Base-by-base conservation (phyloP, 2,888 invertebrate species). In the Schrankia costaestrigalis region DNA sequence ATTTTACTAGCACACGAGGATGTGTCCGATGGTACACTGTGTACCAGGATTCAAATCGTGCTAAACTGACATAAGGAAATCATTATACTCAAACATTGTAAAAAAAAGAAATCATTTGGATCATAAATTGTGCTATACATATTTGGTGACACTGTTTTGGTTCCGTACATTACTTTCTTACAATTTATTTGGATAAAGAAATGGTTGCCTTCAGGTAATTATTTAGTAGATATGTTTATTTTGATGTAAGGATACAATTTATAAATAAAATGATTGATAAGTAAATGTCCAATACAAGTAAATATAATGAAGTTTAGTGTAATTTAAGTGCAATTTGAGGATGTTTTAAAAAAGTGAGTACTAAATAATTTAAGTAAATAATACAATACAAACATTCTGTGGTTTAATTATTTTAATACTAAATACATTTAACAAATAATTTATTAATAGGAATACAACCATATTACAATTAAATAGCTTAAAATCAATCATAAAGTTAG, bases 1-100 rank as follows among this genome's bases (percentile, higher is more conserved):
- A 56, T 52, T 56, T 65, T 63, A 66, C 60, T 70, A 66, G 69
- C 63, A 57, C 56, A 56, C 63, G 25, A 12, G 66, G 68, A 69
- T 70, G 67, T 65, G 61, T 56, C 59, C 63, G 48, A 46, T 47
- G 56, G 59, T 54, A 62, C 53, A 59, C 55, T 63, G 63, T 47
- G 52, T 52, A 47, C 49, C 61, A 45, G 51, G 53, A 48, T 53
- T 28, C 40, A 35, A 42, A 35, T 41, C 37, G 46, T 41, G 46
- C 39, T 31, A 44, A 38, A 29, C 41, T 42, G 41, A 44, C 35
- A 35, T 44, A 35, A 42, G 52, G 38, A 52, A 34, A 46, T 46
- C 36, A 41, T 47, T 46, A 47, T 42, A 42, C 36, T n/a, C n/a
- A n/a, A n/a, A n/a, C n/a, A n/a, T n/a, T 59, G 51, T 47, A 45